Percentiles rank a stretch among this genome's conserved stretches.
Evolutionary conservation across 2,113 vertebrate genomes (phyloP).

Genomic region (Hippocampus comes): DNA sequence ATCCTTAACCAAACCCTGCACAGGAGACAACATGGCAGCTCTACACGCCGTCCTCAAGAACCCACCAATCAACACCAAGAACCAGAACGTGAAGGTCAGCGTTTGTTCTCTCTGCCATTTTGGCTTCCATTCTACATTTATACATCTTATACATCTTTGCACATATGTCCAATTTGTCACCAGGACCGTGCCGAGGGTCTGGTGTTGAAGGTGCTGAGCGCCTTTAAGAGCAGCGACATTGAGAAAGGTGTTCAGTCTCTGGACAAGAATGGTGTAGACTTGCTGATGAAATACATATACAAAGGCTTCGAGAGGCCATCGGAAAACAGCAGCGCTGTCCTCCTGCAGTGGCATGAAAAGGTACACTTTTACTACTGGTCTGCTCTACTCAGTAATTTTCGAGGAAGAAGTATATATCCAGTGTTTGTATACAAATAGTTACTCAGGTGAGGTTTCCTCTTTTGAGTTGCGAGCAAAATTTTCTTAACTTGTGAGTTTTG

Average conservation of each 20-base stretch:
- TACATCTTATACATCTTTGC: neutral
- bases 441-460: no score
- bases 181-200: conserved; percentile 93
- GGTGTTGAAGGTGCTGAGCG: conserved; percentile 93
- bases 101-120: neutral
- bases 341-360: conserved; percentile 98
- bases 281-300: conserved; percentile 99
- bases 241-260: conserved; percentile 94
- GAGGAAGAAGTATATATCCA: no score
- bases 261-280: conserved; percentile 90
- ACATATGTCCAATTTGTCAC: neutral
- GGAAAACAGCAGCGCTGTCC: conserved; percentile 93
- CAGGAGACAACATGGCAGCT: conserved; percentile 93
- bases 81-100: conserved; percentile 91
- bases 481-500: no score
- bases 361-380: conserved; percentile 54
- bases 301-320: conserved; percentile 96
- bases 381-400: neutral
- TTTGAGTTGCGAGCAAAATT: no score
- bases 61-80: conserved; percentile 96
- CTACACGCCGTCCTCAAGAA: conserved; percentile 95
- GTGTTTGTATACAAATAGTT: no score
- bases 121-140: neutral
- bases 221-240: conserved; percentile 93
- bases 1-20: conserved; percentile 78